Conservation (phyloP, 1,140 invertebrate genomes). For the Metaphire vulgaris region DNA sequence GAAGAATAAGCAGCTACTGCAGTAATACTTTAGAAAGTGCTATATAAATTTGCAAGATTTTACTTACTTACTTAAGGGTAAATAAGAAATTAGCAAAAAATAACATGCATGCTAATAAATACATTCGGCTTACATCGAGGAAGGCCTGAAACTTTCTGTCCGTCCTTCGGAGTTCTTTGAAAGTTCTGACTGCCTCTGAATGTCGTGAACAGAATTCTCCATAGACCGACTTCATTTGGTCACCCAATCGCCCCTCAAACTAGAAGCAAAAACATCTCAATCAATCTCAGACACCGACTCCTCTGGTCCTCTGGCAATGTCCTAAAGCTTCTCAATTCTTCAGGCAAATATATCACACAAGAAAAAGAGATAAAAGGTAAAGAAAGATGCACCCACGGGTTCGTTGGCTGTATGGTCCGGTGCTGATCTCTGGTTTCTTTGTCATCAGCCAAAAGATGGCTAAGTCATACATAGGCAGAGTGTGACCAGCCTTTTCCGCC, state of each 20-base stretch:
- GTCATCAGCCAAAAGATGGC: background rate
- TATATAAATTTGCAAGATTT: too few relatives aligned
- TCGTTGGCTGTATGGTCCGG: background rate
- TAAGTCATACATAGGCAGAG: too few relatives aligned
- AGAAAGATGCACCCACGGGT: background rate
- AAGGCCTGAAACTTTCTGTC: slow-evolving; percentile 76
- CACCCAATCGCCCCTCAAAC: slow-evolving; percentile 46
- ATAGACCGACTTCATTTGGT: slow-evolving; percentile 57
- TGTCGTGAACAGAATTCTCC: slow-evolving; percentile 87
- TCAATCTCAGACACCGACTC: background rate
- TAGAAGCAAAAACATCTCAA: slow-evolving; percentile 32
- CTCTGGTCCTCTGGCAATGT: background rate
- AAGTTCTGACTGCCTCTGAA: slow-evolving; percentile 54
- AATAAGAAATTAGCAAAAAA: too few relatives aligned
- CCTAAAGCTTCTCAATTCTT: background rate
- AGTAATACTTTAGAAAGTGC: too few relatives aligned
- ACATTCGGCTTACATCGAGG: slow-evolving; percentile 60
- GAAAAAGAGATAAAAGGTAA: background rate
- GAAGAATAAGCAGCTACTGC: too few relatives aligned
- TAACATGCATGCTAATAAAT: too few relatives aligned
- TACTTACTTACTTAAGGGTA: too few relatives aligned
- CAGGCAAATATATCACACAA: background rate
- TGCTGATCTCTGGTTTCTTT: background rate
- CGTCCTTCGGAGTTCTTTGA: slow-evolving; percentile 55
- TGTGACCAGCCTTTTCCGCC: too few relatives aligned